Evolutionary conservation across 35 echinoderm and acorn worm genomes (phyloP).

Genomic region (Hemicentrotus pulcherrimus): DNA sequence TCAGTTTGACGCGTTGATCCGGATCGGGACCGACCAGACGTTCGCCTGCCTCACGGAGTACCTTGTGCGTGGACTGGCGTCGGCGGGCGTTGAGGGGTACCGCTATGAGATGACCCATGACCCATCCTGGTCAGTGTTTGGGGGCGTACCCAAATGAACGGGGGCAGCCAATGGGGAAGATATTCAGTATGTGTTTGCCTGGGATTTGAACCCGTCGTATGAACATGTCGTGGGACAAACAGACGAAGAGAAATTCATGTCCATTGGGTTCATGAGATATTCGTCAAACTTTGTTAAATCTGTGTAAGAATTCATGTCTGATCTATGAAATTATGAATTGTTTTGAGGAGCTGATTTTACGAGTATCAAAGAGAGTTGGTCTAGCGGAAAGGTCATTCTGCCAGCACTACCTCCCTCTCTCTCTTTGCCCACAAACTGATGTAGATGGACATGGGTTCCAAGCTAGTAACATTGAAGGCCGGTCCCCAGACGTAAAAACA

Average conservation of each 20-base stretch:
- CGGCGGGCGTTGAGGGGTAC: slow-evolving; percentile 56
- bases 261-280: slow-evolving; percentile 74
- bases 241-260: slow-evolving; percentile 67
- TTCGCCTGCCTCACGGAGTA: slow-evolving; percentile 74
- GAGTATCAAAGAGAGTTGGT: no score
- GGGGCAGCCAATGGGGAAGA: slow-evolving; percentile 75
- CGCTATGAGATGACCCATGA: slow-evolving; percentile 79
- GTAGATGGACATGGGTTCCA: no score
- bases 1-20: slow-evolving; percentile 59
- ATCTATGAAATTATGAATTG: no score
- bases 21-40: slow-evolving; percentile 65
- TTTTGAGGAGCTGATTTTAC: no score
- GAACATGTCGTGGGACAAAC: slow-evolving; percentile 20
- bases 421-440: no score
- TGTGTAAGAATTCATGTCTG: slow-evolving; percentile 79
- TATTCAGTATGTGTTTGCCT: slow-evolving; percentile 75
- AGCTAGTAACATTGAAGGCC: no score
- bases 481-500: no score
- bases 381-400: no score
- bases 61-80: slow-evolving; percentile 33
- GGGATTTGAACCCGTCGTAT: background rate
- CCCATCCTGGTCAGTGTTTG: slow-evolving; percentile 52
- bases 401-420: no score
- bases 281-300: slow-evolving; percentile 91
- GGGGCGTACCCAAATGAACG: background rate